Conservation (phyloP, 2,888 invertebrate species). For the Rhabditophanes sp. region DNA sequence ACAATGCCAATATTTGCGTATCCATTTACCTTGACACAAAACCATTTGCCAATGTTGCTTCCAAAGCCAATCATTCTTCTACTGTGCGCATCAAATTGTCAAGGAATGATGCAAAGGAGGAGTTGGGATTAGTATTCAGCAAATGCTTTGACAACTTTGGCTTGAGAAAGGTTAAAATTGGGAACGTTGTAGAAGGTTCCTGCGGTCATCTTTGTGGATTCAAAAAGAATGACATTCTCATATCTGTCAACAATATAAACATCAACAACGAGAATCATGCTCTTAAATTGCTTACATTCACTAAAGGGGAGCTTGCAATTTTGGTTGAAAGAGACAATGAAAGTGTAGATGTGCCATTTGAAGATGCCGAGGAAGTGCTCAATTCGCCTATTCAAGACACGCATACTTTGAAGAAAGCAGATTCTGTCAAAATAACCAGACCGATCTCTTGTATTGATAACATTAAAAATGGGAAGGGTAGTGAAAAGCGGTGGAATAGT, state of each 20-base stretch:
- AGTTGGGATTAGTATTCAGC: conserved; percentile 4
- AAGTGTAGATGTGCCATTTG: too few species aligned
- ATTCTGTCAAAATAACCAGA: too few species aligned
- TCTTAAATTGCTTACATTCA: conserved; percentile 26
- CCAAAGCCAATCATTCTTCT: too few species aligned
- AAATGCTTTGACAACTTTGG: conserved; percentile 5
- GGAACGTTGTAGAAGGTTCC: conserved; percentile 1
- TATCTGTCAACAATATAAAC: conserved; percentile 37
- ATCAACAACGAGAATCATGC: conserved; percentile 34
- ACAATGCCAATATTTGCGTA: not conserved
- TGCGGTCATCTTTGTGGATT: conserved; percentile 5
- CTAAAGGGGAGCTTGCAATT: conserved; percentile 30
- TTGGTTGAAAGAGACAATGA: conserved; percentile 34
- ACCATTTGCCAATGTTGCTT: conserved; percentile 1
- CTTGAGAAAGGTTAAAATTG: conserved; percentile 6
- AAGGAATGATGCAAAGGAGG: too few species aligned
- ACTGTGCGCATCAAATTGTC: too few species aligned
- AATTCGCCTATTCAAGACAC: too few species aligned
- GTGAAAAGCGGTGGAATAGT: too few species aligned
- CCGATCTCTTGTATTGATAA: too few species aligned
- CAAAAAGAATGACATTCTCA: conserved; percentile 18
- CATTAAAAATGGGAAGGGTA: too few species aligned
- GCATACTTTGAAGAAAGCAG: too few species aligned
- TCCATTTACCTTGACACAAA: not conserved
- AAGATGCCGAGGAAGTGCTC: too few species aligned